Evolutionary conservation across 2,888 invertebrate species (phyloP).

Genomic region (Leucozona laternaria): DNA sequence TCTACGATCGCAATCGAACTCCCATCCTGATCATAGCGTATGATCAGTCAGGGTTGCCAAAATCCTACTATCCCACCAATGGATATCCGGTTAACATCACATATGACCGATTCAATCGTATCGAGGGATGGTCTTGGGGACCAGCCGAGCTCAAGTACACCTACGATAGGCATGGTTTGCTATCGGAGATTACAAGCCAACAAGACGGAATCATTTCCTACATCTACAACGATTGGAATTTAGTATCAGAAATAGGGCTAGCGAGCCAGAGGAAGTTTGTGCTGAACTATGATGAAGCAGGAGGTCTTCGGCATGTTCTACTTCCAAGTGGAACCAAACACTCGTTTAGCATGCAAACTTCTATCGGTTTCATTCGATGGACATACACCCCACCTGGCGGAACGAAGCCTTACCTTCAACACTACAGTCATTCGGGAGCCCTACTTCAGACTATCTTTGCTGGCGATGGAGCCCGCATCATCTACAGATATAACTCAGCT

Average conservation of each 20-base stretch:
- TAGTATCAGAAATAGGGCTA: constrained; percentile 94
- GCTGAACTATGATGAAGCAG: constrained; percentile 93
- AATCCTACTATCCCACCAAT: constrained; percentile 92
- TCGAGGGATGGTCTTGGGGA: constrained; percentile 97
- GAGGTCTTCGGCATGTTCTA: constrained; percentile 93
- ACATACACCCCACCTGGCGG: constrained; percentile 95
- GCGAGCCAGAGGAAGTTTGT: constrained; percentile 95
- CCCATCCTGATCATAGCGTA: constrained; percentile 94
- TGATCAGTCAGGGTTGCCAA: constrained; percentile 95
- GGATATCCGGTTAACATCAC: constrained; percentile 93
- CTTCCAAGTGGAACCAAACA: constrained; percentile 95
- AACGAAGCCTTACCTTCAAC: constrained; percentile 93
- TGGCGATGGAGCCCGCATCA: constrained; percentile 94
- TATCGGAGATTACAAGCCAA: constrained; percentile 94
- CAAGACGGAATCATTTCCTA: constrained; percentile 93
- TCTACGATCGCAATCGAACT: constrained; percentile 93
- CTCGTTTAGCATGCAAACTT: constrained; percentile 95
- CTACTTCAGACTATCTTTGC: constrained; percentile 95
- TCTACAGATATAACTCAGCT: constrained; percentile 93
- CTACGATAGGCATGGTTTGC: constrained; percentile 94
- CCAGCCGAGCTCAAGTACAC: constrained; percentile 92
- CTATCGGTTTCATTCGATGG: constrained; percentile 94
- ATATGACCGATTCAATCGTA: constrained; percentile 94
- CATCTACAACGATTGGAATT: constrained; percentile 93
- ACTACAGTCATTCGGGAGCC: constrained; percentile 94